Evolutionary conservation across 2,888 invertebrate species (phyloP), one percentile per base, ranked within the genome.

Genomic region (Acanthosoma haemorrhoidale): DNA sequence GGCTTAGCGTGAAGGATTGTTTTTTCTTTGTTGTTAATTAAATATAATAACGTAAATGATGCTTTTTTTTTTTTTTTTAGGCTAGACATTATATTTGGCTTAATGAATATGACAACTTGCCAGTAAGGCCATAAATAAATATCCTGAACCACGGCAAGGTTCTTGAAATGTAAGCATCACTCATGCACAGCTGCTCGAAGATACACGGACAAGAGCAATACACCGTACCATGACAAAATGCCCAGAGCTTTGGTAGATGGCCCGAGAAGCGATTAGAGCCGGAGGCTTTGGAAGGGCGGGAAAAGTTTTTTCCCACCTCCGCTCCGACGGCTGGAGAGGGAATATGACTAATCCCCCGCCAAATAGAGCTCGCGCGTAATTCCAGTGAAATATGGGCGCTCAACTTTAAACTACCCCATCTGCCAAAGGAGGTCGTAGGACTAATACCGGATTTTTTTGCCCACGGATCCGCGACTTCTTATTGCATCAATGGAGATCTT

Each of bases 351-450:
- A 51, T 51, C 51, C 51, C 51, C 25, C 25, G 21, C 51, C 51
- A 51, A 51, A 51, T 51, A 51, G 51, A 51, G 51, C 25, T n/a
- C 51, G 51, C 21, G 25, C n/a, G 51, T 51, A 51, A 51, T 51
- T 51, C 51, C n/a, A 25, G 5, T 51, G 25, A 51, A 51, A 51
- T 51, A 51, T 51, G 51, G 51, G 51, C 4, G 13, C 13, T 25
- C 21, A 51, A 51, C 51, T 51, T 51, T n/a, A 21, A 13, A 9
- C 51, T 25, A n/a, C n/a, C 5, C 2, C 5, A 2, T 5, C n/a
- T 5, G 1, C 41, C 16, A n/a, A 18, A 6, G 16, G 4, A n/a
- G n/a, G 5, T 18, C 3, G 16, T 3, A 3, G 4, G 1, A 3
- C 25, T 21, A 51, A 25, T 51, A 25, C 51, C 8, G 5, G 2